Conservation (phyloP, 2,888 invertebrate genomes). For the Eristalis arbustorum region DNA sequence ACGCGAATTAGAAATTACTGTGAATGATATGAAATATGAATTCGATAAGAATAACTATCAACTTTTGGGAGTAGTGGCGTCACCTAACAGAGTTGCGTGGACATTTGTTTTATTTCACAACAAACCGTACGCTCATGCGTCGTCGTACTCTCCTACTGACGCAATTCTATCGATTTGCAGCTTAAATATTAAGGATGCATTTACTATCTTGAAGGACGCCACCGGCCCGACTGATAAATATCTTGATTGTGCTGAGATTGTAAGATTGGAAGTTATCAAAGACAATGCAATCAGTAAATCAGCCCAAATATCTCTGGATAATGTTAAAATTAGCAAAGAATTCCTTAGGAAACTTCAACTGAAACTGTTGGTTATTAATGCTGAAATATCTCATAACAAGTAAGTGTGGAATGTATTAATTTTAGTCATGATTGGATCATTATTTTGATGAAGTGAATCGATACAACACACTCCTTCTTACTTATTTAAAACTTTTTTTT, state of each 20-base stretch:
- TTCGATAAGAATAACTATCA: constrained; percentile 73
- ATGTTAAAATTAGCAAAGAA: constrained; percentile 67
- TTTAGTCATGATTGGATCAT: too few relatives aligned
- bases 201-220: constrained; percentile 65
- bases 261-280: constrained; percentile 74
- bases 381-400: constrained; percentile 66
- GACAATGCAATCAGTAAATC: constrained; percentile 66
- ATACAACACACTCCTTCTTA: too few relatives aligned
- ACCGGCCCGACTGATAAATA: constrained; percentile 48
- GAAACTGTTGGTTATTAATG: constrained; percentile 71
- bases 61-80: constrained; percentile 74
- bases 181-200: constrained; percentile 69
- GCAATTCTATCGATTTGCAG: constrained; percentile 72
- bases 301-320: constrained; percentile 55
- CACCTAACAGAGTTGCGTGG: constrained; percentile 73
- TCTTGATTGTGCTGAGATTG: constrained; percentile 73
- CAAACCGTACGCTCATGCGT: constrained; percentile 72
- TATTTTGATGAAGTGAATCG: too few relatives aligned
- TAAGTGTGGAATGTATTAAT: constrained; percentile 43
- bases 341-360: constrained; percentile 75
- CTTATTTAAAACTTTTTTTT: too few relatives aligned
- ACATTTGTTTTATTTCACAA: constrained; percentile 74
- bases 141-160: constrained; percentile 34
- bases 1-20: constrained; percentile 61
- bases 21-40: constrained; percentile 61